Base-by-base conservation (phyloP, 2,888 invertebrate genomes). In the Pemphredon lugubris region DNA sequence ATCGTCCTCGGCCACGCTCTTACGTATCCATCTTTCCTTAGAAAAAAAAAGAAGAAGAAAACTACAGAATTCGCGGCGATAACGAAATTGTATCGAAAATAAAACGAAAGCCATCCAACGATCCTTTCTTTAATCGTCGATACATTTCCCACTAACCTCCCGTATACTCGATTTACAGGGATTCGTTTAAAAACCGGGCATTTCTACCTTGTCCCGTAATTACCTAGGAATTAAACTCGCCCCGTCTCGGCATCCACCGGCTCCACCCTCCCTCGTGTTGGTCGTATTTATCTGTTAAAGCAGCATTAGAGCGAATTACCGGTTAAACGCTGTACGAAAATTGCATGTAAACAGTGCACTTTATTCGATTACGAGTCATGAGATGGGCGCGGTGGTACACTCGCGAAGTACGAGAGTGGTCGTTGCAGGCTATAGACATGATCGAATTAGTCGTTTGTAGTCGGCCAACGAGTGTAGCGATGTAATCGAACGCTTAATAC, bases 261-360 rank as follows among this genome's bases (percentile, higher is more conserved):
- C n/a, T 0, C 16, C 16, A 13, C 7, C 37, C 47, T 16, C 26
- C 23, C 51, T 39, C 48, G 9, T 23, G 37, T 23, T 20, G n/a
- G 53, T 32, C 44, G 73, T 58, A 66, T 77, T 72, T 73, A 73
- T 73, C 63, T 69, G 66, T 66, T 63, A 69, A 57, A 58, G 55
- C 48, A 20, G 63, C 55, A 73, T 77, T 64, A 73, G 53, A 64
- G 50, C 60, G 51, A 77, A 73, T 73, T 65, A 61, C 61, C 61
- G 75, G 61, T 75, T 65, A 66, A 74, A 69, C 74, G 74, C 64
- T 60, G 50, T 42, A 64, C 71, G 77, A 77, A 68, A 77, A 77
- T 77, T 71, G 65, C 65, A 51, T 59, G 74, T 77, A 77, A 77
- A 77, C 77, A 71, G 67, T 61, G 68, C 55, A 63, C 65, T 77